Evolutionary conservation across 1,140 invertebrate genomes (phyloP).

Genomic region (Sinella curviseta): DNA sequence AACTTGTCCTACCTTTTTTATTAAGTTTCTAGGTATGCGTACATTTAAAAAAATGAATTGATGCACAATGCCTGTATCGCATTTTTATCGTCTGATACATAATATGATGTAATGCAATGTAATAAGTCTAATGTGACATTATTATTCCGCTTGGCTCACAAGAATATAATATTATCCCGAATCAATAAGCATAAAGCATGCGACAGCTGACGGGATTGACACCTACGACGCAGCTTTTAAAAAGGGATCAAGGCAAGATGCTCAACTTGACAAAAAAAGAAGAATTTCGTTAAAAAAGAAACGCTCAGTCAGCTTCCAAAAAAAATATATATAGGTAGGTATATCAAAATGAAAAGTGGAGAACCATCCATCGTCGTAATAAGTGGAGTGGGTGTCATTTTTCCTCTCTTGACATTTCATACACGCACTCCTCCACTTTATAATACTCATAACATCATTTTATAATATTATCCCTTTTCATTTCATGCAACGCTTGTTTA

Average conservation of each 20-base stretch:
- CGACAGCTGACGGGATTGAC: constrained; percentile 13
- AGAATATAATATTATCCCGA: not conserved
- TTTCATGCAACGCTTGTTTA: constrained; percentile 9
- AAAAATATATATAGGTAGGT: too few relatives aligned
- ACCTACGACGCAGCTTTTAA: not conserved
- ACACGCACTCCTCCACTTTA: too few relatives aligned
- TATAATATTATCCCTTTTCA: too few relatives aligned
- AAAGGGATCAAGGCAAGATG: not conserved
- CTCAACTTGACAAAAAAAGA: not conserved
- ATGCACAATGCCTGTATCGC: too few relatives aligned
- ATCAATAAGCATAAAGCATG: not conserved
- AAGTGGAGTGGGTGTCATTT: constrained; percentile 16
- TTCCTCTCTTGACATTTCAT: not conserved
- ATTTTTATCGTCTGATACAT: too few relatives aligned
- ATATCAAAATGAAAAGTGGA: too few relatives aligned
- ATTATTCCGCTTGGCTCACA: constrained; percentile 16
- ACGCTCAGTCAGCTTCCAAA: not conserved
- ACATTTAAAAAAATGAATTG: too few relatives aligned
- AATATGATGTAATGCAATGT: too few relatives aligned
- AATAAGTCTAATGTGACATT: constrained; percentile 17
- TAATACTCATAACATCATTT: too few relatives aligned
- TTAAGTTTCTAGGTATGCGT: too few relatives aligned
- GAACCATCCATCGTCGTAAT: too few relatives aligned
- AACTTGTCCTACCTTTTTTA: too few relatives aligned
- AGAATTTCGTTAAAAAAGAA: not conserved